phyloP scores from a whole-genome alignment of 2,888 invertebrate species.

The Sinopyrophorus schimmeli region DNA sequence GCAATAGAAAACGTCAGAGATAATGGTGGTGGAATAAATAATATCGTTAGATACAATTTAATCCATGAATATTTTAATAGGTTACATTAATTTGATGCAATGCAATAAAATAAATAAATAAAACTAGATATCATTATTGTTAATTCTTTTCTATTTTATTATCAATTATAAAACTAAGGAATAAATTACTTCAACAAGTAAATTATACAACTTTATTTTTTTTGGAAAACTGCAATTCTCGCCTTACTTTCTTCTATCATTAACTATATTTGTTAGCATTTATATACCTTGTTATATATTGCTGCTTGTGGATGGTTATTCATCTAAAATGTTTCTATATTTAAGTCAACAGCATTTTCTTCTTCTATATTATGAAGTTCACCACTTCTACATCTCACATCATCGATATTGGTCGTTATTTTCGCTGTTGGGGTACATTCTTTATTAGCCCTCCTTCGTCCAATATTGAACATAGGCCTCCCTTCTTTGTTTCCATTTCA shows the following conservation, averaged over 20 bases:
- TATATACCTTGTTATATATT: no score
- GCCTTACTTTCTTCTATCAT: neutral
- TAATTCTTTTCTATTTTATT: no score
- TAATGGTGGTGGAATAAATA: neutral
- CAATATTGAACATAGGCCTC: no score
- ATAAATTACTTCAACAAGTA: neutral
- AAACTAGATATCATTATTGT: no score
- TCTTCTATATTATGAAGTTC: neutral
- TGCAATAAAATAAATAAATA: neutral
- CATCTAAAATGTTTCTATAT: no score
- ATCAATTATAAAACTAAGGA: neutral
- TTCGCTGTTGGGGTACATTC: no score
- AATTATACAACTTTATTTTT: neutral
- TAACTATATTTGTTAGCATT: neutral
- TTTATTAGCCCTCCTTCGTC: no score
- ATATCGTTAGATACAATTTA: neutral
- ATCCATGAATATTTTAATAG: neutral
- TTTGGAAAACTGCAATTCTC: neutral
- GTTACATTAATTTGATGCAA: neutral
- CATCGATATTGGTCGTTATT: neutral
- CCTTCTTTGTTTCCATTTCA: no score
- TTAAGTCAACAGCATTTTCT: neutral
- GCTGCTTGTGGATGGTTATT: no score
- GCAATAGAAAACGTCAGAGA: neutral
- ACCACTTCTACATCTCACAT: neutral